These are phyloP conservation scores for Leucoraja erinaceus DNA, from an alignment of 2,113 vertebrate species.

Conservation along the genomic window DNA sequence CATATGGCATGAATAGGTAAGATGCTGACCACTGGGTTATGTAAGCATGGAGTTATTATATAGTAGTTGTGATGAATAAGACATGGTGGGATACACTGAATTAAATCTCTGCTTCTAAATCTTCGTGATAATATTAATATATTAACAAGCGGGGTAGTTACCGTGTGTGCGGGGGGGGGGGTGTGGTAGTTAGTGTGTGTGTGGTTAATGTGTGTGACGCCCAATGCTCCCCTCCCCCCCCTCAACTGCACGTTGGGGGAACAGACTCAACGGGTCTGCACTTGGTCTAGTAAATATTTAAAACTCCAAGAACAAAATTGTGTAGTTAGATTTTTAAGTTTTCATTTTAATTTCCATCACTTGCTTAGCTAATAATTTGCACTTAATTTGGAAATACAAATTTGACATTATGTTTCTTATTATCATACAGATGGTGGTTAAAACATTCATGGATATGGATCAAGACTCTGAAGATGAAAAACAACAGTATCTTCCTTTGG, in stretches of 20 bases:
- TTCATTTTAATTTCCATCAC: background rate
- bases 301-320: background rate
- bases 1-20: background rate
- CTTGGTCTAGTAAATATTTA: no score
- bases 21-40: background rate
- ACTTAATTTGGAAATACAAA: background rate
- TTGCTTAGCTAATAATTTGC: background rate
- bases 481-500: conserved; percentile 92
- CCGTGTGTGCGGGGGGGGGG: no score
- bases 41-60: background rate
- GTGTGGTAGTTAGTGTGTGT: no score
- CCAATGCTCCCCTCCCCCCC: no score
- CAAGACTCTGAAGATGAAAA: conserved; percentile 99
- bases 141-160: no score
- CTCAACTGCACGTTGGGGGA: no score
- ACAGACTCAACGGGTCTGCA: no score
- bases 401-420: background rate
- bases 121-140: no score
- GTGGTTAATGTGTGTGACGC: no score
- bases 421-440: conserved; percentile 85
- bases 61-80: background rate
- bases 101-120: background rate
- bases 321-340: background rate
- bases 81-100: background rate
- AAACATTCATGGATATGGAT: conserved; percentile 99